Evolutionary conservation across 2,113 vertebrate species (phyloP), one percentile per base, ranked within the genome.

Genomic region (Heteronetta atricapilla): DNA sequence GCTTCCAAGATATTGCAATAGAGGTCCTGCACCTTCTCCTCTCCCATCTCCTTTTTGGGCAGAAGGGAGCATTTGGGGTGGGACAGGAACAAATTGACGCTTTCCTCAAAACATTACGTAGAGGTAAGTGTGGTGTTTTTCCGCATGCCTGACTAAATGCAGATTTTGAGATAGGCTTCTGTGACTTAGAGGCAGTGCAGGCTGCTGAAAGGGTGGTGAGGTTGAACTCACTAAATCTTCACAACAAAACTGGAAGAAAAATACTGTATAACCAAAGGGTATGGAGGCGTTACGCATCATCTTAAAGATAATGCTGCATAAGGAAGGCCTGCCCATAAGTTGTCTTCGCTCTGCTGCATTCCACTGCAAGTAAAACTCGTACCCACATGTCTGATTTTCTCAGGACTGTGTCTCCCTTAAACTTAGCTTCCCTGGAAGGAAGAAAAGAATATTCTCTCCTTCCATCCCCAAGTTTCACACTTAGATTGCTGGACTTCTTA

Each of bases 1-100:
- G 99, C 99, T 99, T 99, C 98, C 99, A 99, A 97, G 99, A 99
- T 98, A 99, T 99, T 98, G 99, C 99, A 93, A 99, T 99, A 99
- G 99, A 99, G 98, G 99, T 99, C 97, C 98, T 99, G 98, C 99
- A 99, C 98, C 99, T 99, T 95, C 99, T 99, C 96, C 99, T 99
- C 97, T 99, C 99, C 98, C 99, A 99, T 98, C 99, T 99, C 97
- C 98, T 99, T 75, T 99, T 99, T 97, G 99, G 99, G 96, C 99
- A 99, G 98, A 99, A 99, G 98, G 99, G 99, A 98, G 98, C 99
- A 80, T 99, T 99, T 97, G 99, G 99, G 96, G 99, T 99, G 90
- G 99, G 99, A 95, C 99, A 99, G 98, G 99, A 99, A 90, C 99
- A 99, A 98, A 99, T 99, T 91, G 99, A 99, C 98, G 99, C 99